A percentile compares a stretch with the other conserved stretches of the same genome.
phyloP scores from a whole-genome alignment of 2,888 invertebrate genomes.

The Schrankia costaestrigalis region DNA sequence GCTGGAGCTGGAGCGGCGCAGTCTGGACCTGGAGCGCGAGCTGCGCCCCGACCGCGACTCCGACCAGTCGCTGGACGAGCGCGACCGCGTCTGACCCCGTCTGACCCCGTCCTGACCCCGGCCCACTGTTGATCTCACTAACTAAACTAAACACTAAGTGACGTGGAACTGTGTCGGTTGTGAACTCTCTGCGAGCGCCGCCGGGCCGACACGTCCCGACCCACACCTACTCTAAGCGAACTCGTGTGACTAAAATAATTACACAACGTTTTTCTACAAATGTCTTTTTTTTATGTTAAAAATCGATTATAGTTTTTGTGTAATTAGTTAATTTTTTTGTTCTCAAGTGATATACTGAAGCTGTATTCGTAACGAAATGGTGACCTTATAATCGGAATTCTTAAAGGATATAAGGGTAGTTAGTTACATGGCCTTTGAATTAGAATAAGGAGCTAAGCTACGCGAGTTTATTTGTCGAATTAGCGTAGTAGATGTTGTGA shows the following conservation, averaged over 20 bases:
- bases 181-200: slow-evolving; percentile 64
- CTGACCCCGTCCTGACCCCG: slow-evolving; percentile 1
- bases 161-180: slow-evolving; percentile 70
- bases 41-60: slow-evolving; percentile 67
- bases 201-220: slow-evolving; percentile 39
- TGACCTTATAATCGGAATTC: slow-evolving; percentile 77
- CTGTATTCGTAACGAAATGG: slow-evolving; percentile 71
- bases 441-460: slow-evolving; percentile 64
- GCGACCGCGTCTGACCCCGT: slow-evolving; percentile 64
- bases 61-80: slow-evolving; percentile 72
- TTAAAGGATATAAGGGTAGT: slow-evolving; percentile 76
- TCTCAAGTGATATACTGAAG: slow-evolving; percentile 75
- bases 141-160: slow-evolving; percentile 69
- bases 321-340: slow-evolving; percentile 63
- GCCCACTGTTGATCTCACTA: slow-evolving; percentile 69
- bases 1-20: slow-evolving; percentile 72
- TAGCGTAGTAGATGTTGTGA: slow-evolving; percentile 61
- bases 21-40: slow-evolving; percentile 75
- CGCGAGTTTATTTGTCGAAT: slow-evolving; percentile 53
- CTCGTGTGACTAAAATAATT: slow-evolving; percentile 68
- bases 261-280: slow-evolving; percentile 73
- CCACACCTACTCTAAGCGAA: slow-evolving; percentile 65
- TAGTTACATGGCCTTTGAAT: slow-evolving; percentile 75
- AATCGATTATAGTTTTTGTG: slow-evolving; percentile 46
- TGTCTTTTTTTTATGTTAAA: slow-evolving; percentile 52